These are phyloP conservation scores for Catamblyrhynchus diadema DNA, from an alignment of 2,797 vertebrate species.

Conservation along the genomic window DNA sequence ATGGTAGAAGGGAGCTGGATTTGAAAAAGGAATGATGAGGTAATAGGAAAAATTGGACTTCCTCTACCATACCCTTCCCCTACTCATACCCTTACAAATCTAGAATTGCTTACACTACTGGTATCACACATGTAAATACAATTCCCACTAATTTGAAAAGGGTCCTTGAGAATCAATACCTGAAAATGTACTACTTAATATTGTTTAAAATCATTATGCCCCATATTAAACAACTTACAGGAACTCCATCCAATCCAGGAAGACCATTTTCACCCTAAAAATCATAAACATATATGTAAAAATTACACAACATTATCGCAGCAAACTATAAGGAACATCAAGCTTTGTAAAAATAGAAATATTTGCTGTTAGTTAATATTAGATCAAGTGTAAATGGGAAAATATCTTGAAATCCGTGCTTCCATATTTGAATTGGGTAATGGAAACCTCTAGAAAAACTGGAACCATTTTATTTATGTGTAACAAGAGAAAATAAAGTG, in stretches of 20 bases:
- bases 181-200: not conserved
- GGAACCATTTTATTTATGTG: not conserved
- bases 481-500: not conserved
- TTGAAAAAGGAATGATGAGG: not conserved
- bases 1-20: not conserved
- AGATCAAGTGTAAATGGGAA: not conserved
- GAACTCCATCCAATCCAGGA: slow-evolving; percentile 77
- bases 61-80: not conserved
- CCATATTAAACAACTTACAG: slow-evolving; percentile 76
- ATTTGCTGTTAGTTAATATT: not conserved
- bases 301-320: not conserved
- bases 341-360: not conserved
- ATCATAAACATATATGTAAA: not conserved
- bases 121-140: not conserved
- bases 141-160: not conserved
- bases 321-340: not conserved
- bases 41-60: not conserved
- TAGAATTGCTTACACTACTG: not conserved
- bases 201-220: not conserved
- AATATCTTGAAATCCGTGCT: not conserved
- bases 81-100: not conserved
- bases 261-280: slow-evolving; percentile 79
- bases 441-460: not conserved
- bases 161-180: not conserved
- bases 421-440: not conserved